phyloP scores from a whole-genome alignment of 2,797 vertebrate genomes.

The Sebastes cheni region DNA sequence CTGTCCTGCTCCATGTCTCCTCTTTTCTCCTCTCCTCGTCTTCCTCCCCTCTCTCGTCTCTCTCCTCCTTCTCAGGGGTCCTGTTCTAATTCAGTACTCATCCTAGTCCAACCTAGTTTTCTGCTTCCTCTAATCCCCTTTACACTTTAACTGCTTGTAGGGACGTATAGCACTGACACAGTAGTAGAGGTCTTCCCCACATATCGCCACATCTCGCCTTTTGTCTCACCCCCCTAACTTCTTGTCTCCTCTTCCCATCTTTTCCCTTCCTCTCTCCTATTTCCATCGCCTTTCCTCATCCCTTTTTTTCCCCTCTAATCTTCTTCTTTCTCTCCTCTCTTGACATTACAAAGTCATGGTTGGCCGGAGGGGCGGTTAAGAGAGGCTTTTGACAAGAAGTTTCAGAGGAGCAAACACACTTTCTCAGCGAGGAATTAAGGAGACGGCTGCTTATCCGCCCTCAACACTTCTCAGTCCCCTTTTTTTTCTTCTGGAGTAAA shows the following conservation, averaged over 20 bases:
- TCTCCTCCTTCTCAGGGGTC: constrained; percentile 81
- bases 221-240: not conserved
- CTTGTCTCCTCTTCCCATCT: not conserved
- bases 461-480: constrained; percentile 51
- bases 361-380: constrained; percentile 45
- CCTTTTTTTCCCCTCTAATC: not conserved
- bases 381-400: constrained; percentile 49
- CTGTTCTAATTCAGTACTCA: constrained; percentile 83
- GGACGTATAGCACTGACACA: constrained; percentile 40
- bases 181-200: constrained; percentile 9
- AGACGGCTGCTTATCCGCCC: constrained; percentile 59
- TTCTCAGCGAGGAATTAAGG: constrained; percentile 54
- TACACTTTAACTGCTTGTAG: constrained; percentile 64
- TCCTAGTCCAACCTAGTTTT: constrained; percentile 80
- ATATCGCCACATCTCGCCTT: constrained; percentile 13
- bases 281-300: not conserved
- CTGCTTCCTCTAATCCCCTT: constrained; percentile 74
- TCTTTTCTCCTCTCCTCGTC: constrained; percentile 32
- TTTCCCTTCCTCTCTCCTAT: not conserved
- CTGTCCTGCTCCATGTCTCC: constrained; percentile 58
- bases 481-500: constrained; percentile 59
- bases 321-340: constrained; percentile 16
- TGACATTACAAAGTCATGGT: constrained; percentile 49
- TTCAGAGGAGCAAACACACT: constrained; percentile 46
- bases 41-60: constrained; percentile 17